Evolutionary conservation across 2,797 vertebrate genomes (phyloP).

Genomic region (Spinibarbus caldwelli): DNA sequence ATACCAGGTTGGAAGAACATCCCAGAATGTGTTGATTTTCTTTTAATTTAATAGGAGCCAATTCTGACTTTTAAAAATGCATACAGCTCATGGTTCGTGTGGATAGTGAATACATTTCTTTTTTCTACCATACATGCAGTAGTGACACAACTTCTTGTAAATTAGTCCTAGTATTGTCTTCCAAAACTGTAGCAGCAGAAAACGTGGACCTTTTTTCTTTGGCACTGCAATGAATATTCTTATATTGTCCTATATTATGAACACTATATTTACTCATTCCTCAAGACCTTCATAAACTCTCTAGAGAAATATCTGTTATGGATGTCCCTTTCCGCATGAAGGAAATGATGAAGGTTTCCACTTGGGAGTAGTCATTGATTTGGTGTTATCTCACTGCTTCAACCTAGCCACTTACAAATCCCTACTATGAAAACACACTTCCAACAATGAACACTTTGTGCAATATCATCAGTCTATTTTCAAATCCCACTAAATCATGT

Average conservation of each 20-base stretch:
- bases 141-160: neutral
- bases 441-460: neutral
- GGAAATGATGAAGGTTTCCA: neutral
- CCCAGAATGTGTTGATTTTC: neutral
- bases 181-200: neutral
- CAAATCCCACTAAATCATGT: constrained; percentile 22
- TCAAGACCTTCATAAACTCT: neutral
- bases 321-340: neutral
- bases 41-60: neutral
- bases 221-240: neutral
- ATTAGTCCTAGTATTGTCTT: neutral
- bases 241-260: neutral
- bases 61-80: neutral
- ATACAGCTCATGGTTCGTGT: neutral
- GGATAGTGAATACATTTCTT: neutral
- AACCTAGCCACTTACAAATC: neutral
- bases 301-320: constrained; percentile 7
- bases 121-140: neutral
- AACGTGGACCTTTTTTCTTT: neutral
- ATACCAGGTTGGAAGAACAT: too few species aligned
- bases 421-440: neutral
- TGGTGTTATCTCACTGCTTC: constrained; percentile 5
- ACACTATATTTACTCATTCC: neutral
- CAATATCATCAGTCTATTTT: constrained; percentile 15
- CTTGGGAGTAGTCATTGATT: constrained; percentile 11